Evolutionary conservation across 2,797 vertebrate species (phyloP).

Genomic region (Rhodeus uyekii): DNA sequence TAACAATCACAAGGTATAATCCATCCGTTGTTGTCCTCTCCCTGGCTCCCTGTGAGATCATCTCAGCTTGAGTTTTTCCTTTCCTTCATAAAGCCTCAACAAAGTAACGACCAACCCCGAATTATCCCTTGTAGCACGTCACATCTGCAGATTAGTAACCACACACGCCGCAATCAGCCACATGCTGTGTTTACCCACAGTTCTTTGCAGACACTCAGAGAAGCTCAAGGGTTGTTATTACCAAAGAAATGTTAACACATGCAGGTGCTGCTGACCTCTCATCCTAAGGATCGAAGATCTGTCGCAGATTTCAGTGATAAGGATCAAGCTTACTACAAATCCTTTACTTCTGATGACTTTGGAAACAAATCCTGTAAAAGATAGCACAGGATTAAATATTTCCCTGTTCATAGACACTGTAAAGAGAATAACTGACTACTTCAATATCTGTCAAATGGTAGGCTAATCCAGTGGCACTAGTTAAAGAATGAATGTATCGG

Average conservation of each 20-base stretch:
- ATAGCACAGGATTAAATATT: slow-evolving; percentile 7
- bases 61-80: slow-evolving; percentile 32
- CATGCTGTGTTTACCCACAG: slow-evolving; percentile 44
- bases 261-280: slow-evolving; percentile 13
- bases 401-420: slow-evolving; percentile 13
- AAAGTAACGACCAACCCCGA: slow-evolving; percentile 47
- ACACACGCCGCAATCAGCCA: slow-evolving; percentile 48
- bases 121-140: slow-evolving; percentile 48
- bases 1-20: slow-evolving; percentile 52
- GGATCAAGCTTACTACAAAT: slow-evolving; percentile 4
- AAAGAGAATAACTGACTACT: slow-evolving; percentile 7
- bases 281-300: slow-evolving; percentile 7
- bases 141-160: slow-evolving; percentile 53
- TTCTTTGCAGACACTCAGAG: slow-evolving; percentile 32
- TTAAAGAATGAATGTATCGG: not conserved
- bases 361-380: not conserved
- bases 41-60: slow-evolving; percentile 38
- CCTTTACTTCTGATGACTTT: slow-evolving; percentile 4
- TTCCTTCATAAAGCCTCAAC: slow-evolving; percentile 34
- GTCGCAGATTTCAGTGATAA: not conserved
- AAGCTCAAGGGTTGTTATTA: slow-evolving; percentile 34
- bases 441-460: not conserved
- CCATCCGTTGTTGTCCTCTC: slow-evolving; percentile 38
- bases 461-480: not conserved
- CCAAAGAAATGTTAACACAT: not conserved